These are phyloP conservation scores for Eupeodes latifasciatus DNA, from an alignment of 2,888 invertebrate species.

Conservation along the genomic window DNA sequence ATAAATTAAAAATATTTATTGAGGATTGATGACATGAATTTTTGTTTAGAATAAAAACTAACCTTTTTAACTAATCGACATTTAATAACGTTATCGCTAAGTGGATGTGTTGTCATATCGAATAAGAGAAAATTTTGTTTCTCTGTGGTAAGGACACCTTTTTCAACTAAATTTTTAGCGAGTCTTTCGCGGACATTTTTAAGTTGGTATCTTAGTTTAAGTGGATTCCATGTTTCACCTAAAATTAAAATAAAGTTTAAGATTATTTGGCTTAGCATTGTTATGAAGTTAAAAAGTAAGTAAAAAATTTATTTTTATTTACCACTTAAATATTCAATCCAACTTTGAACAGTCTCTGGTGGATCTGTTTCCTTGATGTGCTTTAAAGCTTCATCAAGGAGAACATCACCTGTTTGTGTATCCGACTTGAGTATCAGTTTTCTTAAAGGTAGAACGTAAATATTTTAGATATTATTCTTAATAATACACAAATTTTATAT, in stretches of 20 bases:
- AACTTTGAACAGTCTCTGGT: conserved; percentile 98
- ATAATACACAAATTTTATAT: conserved; percentile 26
- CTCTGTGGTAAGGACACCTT: conserved; percentile 99
- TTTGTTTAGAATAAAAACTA: conserved; percentile 41
- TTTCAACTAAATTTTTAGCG: conserved; percentile 99
- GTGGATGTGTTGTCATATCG: conserved; percentile 99
- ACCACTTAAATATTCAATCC: conserved; percentile 99
- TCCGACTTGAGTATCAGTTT: conserved; percentile 93
- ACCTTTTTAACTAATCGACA: conserved; percentile 98
- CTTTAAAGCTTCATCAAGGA: conserved; percentile 97
- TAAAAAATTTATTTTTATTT: conserved; percentile 70
- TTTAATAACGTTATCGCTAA: conserved; percentile 97
- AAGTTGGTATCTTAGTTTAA: conserved; percentile 98
- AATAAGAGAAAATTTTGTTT: conserved; percentile 99
- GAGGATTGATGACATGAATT: no score
- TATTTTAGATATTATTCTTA: conserved; percentile 84
- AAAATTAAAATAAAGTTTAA: background rate
- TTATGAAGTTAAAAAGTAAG: no score
- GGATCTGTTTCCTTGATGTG: conserved; percentile 99
- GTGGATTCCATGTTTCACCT: conserved; percentile 99
- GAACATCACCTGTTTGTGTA: conserved; percentile 98
- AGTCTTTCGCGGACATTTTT: conserved; percentile 99
- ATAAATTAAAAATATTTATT: background rate
- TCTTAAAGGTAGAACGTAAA: conserved; percentile 81
- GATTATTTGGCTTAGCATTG: background rate